phyloP scores from a whole-genome alignment of 2,113 vertebrate genomes.

The Eulemur rufifrons region DNA sequence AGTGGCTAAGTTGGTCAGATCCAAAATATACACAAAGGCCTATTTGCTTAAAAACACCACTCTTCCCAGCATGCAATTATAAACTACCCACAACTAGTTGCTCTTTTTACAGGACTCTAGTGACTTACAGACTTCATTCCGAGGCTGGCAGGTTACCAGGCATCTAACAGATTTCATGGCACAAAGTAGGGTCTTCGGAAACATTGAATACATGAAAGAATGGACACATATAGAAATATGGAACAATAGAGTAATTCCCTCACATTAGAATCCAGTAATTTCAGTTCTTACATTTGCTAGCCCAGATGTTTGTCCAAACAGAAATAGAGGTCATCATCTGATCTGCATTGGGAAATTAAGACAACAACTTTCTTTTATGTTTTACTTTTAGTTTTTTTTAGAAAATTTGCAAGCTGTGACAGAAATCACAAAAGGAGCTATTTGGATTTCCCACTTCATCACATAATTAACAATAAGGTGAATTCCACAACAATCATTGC shows the following conservation, averaged over 20 bases:
- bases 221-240: neutral
- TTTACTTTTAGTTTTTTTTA: neutral
- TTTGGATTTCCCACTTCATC: constrained; percentile 42
- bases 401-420: neutral
- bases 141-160: rapidly evolving
- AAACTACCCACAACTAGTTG: neutral
- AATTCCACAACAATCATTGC: constrained; percentile 40
- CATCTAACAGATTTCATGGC: neutral
- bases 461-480: constrained; percentile 50
- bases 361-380: neutral
- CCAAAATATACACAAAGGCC: neutral
- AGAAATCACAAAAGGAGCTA: constrained; percentile 13
- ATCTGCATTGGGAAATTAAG: neutral
- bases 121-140: neutral
- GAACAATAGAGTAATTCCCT: neutral
- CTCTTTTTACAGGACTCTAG: too few species aligned
- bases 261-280: neutral
- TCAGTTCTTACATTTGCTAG: neutral
- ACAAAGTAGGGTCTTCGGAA: neutral
- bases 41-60: neutral
- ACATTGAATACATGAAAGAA: neutral
- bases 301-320: neutral
- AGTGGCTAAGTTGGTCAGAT: neutral
- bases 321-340: neutral
- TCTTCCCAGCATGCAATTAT: neutral